These are phyloP conservation scores for Microctenopoma stevenorrisi DNA, from an alignment of 2,797 vertebrate species.

Conservation along the genomic window DNA sequence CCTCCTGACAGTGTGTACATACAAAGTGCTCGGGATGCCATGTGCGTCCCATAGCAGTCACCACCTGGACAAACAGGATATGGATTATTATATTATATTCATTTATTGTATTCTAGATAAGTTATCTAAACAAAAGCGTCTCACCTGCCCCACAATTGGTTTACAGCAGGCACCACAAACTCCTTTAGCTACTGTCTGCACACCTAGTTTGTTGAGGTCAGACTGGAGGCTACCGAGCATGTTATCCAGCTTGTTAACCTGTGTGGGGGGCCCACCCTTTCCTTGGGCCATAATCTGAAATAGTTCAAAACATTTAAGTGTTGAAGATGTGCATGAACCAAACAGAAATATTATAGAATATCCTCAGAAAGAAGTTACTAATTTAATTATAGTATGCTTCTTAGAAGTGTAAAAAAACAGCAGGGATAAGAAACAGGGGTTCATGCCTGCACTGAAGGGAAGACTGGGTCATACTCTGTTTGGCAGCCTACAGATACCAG, in stretches of 20 bases:
- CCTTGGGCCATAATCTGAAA: constrained; percentile 93
- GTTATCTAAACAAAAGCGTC: background rate
- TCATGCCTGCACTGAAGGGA: constrained; percentile 88
- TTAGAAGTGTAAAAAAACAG: constrained; percentile 28
- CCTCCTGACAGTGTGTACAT: constrained; percentile 97
- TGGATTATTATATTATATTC: background rate
- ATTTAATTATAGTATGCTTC: constrained; percentile 9
- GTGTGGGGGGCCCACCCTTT: constrained; percentile 88
- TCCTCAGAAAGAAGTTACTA: constrained; percentile 1
- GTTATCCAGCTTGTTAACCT: constrained; percentile 95
- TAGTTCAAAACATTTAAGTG: constrained; percentile 43
- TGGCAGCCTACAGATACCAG: constrained; percentile 92
- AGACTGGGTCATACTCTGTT: constrained; percentile 88
- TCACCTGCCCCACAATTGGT: constrained; percentile 95
- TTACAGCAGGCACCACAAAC: constrained; percentile 98
- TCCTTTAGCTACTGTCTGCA: constrained; percentile 95
- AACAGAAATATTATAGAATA: constrained; percentile 1
- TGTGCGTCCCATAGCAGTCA: constrained; percentile 96
- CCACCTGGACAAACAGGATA: constrained; percentile 81
- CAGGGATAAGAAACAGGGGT: constrained; percentile 35
- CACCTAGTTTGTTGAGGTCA: constrained; percentile 94
- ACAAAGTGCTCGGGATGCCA: constrained; percentile 98
- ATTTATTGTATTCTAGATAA: background rate
- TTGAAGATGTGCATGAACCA: background rate
- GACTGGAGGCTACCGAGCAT: constrained; percentile 97